Base-by-base conservation (phyloP, 2,888 invertebrate species). In the Eremobia ochroleuca region DNA sequence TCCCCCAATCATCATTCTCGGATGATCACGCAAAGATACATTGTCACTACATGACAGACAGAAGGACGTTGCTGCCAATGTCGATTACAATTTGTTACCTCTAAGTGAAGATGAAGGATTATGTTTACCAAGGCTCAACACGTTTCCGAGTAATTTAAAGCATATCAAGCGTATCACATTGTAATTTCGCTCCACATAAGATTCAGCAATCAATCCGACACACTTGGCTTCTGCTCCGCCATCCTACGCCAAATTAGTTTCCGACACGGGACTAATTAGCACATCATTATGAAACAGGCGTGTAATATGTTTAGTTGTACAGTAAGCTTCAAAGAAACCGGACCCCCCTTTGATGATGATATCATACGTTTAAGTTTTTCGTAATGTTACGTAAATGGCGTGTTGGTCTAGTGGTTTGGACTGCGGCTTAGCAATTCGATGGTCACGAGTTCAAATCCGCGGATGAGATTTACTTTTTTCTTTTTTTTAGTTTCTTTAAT, bases 201-300 rank as follows among this genome's bases (percentile, higher is more conserved):
- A 76, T 46, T 65, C 69, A 66, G 58, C 34, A 76, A 83, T 84
- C 71, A 74, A 86, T 86, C 76, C 67, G 74, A 31, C 70, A 71
- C 79, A 77, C 43, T 71, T 69, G 67, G 71, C 86, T 80, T 55
- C 76, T 82, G 84, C n/a, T 40, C 75, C 15, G 55, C 31, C 73
- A 76, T 85, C 69, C 77, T 79, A 79, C 78, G 69, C 78, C 64
- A 64, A 70, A 71, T 83, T 84, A 73, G 62, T 71, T 55, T 67
- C 71, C 66, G 81, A 64, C 77, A 77, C 72, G 77, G 46, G 31
- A 85, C 71, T 79, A 82, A 85, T 85, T 85, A 79, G 71, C 78
- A 82, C 81, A 46, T 81, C 72, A 73, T 82, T 85, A 68, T 37
- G 21, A 58, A 78, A 69, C 40, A 37, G 34, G 43, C 85, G 79